A percentile compares a stretch with the other conserved stretches of the same genome.
phyloP scores from a whole-genome alignment of 1,140 invertebrate species.

The Zaprionus nigranus region DNA sequence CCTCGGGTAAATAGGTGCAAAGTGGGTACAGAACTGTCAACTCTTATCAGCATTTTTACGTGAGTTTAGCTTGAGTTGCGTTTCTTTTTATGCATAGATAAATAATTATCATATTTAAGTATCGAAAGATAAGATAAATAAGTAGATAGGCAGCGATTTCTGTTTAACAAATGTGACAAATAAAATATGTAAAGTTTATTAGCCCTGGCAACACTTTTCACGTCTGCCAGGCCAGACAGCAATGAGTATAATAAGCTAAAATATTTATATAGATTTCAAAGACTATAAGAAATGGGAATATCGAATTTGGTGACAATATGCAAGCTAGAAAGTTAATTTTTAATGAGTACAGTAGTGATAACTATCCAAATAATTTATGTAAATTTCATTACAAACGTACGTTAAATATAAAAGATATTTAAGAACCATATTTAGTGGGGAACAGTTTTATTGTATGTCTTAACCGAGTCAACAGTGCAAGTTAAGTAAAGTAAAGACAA shows the following conservation, averaged over 20 bases:
- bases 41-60: not conserved
- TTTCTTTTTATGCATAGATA: conserved; percentile 2
- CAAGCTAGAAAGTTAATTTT: no score
- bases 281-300: no score
- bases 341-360: no score
- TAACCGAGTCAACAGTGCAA: no score
- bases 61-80: not conserved
- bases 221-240: not conserved
- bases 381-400: no score
- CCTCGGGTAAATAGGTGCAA: not conserved
- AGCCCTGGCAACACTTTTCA: not conserved
- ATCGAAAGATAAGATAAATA: not conserved
- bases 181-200: not conserved
- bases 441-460: no score
- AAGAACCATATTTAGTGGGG: no score
- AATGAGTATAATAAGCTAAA: not conserved
- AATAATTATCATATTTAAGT: conserved; percentile 3
- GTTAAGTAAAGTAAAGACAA: no score
- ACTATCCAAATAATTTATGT: no score
- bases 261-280: no score
- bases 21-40: not conserved
- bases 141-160: not conserved
- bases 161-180: not conserved
- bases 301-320: no score
- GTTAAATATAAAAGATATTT: no score